A percentile compares a stretch with the other conserved stretches of the same genome.
phyloP scores from a whole-genome alignment of 2,888 invertebrate species.

The Ectemnius continuus region DNA sequence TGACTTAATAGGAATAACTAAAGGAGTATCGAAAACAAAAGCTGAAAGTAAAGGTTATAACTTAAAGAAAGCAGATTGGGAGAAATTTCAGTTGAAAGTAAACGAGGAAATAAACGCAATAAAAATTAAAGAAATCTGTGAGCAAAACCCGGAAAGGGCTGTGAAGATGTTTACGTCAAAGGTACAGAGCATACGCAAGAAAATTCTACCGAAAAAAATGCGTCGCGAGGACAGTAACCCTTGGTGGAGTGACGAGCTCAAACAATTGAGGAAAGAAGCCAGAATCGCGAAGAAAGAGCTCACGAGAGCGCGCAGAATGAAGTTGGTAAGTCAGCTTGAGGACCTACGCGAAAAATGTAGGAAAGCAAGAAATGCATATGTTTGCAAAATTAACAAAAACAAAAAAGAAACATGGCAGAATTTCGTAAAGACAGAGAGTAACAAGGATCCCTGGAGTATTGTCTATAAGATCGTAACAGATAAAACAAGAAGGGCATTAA shows the following conservation, averaged over 20 bases:
- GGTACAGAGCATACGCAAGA: background rate
- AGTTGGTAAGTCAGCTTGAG: background rate
- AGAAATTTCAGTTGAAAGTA: background rate
- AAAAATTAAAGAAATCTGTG: background rate
- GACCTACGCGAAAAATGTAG: background rate
- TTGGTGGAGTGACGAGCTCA: slow-evolving; percentile 13
- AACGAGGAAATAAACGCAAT: background rate
- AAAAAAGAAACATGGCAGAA: slow-evolving; percentile 9
- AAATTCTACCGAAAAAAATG: background rate
- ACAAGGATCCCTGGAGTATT: slow-evolving; percentile 8
- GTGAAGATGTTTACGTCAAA: background rate
- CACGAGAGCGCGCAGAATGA: background rate
- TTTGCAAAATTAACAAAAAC: background rate
- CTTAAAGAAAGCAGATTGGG: slow-evolving; percentile 7
- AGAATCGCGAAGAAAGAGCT: slow-evolving; percentile 3
- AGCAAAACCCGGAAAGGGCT: background rate
- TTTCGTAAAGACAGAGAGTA: slow-evolving; percentile 11
- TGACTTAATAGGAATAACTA: background rate
- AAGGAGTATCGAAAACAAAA: background rate
- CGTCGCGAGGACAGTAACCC: background rate
- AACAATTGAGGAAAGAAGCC: background rate
- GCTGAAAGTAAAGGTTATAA: background rate
- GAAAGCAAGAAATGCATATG: slow-evolving; percentile 10
- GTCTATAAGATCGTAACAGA: slow-evolving; percentile 10
- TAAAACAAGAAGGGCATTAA: background rate